These are phyloP conservation scores for Lerista edwardsae DNA, from an alignment of 2,797 vertebrate species.

Conservation along the genomic window DNA sequence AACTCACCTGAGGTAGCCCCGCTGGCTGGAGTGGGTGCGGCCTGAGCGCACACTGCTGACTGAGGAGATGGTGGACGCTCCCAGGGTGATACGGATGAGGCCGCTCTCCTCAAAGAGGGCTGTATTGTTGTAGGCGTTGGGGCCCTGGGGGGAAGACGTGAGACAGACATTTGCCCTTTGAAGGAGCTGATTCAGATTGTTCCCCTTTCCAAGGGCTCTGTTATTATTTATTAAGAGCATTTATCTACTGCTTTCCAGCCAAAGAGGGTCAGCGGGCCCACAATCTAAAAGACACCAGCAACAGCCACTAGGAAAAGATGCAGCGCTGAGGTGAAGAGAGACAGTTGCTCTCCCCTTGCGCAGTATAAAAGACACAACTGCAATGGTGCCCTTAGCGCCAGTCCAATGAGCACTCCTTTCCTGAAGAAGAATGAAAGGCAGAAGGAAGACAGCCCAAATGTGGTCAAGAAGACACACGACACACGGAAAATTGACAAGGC, in stretches of 20 bases:
- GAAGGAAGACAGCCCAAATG: background rate
- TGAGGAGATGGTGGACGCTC: slow-evolving; percentile 95
- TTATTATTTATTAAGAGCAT: too few species aligned
- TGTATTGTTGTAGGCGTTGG: slow-evolving; percentile 91
- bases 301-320: too few species aligned
- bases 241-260: too few species aligned
- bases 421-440: fast-evolving
- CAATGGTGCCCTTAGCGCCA: too few species aligned
- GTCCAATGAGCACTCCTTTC: too few species aligned
- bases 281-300: too few species aligned
- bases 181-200: fast-evolving
- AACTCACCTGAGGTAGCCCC: slow-evolving; percentile 79
- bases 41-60: slow-evolving; percentile 95
- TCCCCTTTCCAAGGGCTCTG: too few species aligned
- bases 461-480: background rate
- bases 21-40: slow-evolving; percentile 81
- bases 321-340: too few species aligned
- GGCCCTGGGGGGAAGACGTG: slow-evolving; percentile 77
- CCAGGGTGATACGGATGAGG: slow-evolving; percentile 95
- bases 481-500: background rate
- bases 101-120: slow-evolving; percentile 96
- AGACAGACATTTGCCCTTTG: fast-evolving
- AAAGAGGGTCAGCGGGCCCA: too few species aligned
- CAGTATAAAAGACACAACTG: too few species aligned
- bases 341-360: too few species aligned